Evolutionary conservation across 2,113 vertebrate genomes (phyloP), one percentile per base, ranked within the genome.

Genomic region (Dicentrarchus labrax): DNA sequence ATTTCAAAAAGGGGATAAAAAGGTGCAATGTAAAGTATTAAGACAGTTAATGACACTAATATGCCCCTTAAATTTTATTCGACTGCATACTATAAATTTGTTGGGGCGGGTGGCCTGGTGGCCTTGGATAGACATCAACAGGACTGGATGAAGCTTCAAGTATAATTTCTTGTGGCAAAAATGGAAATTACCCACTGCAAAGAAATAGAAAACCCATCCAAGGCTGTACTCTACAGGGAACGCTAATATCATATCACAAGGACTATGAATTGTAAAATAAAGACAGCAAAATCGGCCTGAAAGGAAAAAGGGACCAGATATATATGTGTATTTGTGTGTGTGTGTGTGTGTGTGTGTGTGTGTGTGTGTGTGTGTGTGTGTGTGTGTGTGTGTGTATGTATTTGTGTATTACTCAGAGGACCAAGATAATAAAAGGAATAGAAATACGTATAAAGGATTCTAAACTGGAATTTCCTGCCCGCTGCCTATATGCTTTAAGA

Each of bases 31-130:
- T 38, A 19, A 82, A 74, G 39, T 85, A 57, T 86, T 43, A 57
- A 75, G 64, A 65, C 7, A 16, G 8, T 56, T 75, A 70, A 57
- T 78, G 84, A 86, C 89, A 87, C 85, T 90, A 91, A 82, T 83
- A 85, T 54, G 47, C 78, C 53, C 16, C 8, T 51, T 51, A 59
- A 22, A 67, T 73, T 38, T 48, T 12, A 79, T 57, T 65, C 12
- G 48, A 65, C 54, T 19, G 41, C 38, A 24, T 24, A 51, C 38
- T 69, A 57, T 11, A 19, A 71, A 39, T 8, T 60, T 64, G 66
- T 56, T n/a, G 0, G 4, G 41, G 11, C 61, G 53, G 30, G 30
- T 30, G 30, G 30, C 30, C 30, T 30, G 30, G 30, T 30, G 30
- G 30, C 30, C 30, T 30, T 30, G 30, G 30, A 30, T 30, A 30